Conservation (phyloP, 2,113 vertebrate genomes). For the Herpetotheres cachinnans region DNA sequence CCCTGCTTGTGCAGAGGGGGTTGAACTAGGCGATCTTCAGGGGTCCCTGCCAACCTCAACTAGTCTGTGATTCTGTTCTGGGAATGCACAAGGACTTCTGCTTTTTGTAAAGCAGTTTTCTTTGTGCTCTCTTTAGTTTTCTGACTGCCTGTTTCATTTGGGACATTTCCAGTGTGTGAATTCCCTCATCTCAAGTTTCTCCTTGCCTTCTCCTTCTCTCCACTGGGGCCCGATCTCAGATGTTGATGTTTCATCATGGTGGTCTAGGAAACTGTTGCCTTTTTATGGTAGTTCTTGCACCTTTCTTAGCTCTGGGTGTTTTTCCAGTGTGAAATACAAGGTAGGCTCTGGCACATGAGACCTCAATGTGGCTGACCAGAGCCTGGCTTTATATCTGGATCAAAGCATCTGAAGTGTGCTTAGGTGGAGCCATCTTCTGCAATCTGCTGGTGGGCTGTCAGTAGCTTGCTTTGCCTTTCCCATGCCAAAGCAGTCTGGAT, state of each 20-base stretch:
- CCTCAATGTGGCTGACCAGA: background rate
- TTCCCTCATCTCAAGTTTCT: background rate
- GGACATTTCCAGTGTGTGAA: background rate
- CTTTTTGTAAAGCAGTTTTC: background rate
- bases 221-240: rapidly evolving
- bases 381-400: background rate
- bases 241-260: background rate
- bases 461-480: background rate
- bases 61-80: background rate
- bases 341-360: background rate
- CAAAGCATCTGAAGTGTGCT: background rate
- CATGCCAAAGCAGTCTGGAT: background rate
- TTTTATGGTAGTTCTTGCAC: background rate
- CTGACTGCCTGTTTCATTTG: background rate
- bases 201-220: background rate
- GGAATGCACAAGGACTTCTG: background rate
- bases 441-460: background rate
- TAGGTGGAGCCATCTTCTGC: background rate
- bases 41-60: background rate
- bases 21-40: background rate
- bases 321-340: background rate
- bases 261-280: background rate
- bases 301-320: background rate
- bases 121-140: background rate
- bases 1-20: background rate